These are phyloP conservation scores for Botrylloides violaceus DNA, from an alignment of 23 tunicate species.

Conservation along the genomic window DNA sequence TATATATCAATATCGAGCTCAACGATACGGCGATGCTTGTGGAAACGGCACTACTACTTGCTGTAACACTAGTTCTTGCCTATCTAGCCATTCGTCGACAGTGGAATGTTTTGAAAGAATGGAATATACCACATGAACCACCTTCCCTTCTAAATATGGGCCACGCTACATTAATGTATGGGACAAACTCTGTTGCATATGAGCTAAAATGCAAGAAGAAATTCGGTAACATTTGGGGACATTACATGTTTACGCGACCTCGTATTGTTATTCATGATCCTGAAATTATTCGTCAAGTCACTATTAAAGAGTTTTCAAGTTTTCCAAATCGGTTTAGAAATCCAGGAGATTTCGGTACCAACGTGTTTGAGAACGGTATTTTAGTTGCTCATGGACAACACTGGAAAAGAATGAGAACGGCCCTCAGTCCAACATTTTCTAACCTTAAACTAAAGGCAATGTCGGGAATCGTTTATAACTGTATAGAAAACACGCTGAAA, in stretches of 20 bases:
- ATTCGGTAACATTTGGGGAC: background rate
- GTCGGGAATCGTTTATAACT: conserved; percentile 47
- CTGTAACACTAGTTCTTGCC: background rate
- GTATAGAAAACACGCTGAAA: conserved; percentile 26
- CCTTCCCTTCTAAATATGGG: conserved; percentile 10
- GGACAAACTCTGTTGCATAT: background rate
- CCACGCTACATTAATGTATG: background rate
- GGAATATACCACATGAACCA: conserved; percentile 13
- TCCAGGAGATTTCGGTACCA: conserved; percentile 16
- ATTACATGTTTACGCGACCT: conserved; percentile 9
- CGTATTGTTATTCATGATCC: conserved; percentile 47
- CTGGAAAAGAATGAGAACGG: conserved; percentile 61
- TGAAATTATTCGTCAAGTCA: conserved; percentile 45
- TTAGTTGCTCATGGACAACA: conserved; percentile 42
- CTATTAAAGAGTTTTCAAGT: conserved; percentile 41
- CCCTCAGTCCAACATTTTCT: conserved; percentile 60
- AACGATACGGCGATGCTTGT: too few species aligned
- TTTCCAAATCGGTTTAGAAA: conserved; percentile 16
- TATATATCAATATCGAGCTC: too few species aligned
- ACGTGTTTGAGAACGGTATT: conserved; percentile 41
- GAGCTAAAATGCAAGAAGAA: conserved; percentile 1
- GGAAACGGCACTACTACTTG: background rate
- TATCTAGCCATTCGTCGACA: background rate
- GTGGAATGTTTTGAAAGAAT: background rate
- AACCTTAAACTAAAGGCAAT: conserved; percentile 55